These are phyloP conservation scores for Periparus ater DNA, from an alignment of 2,797 vertebrate species.

Conservation along the genomic window DNA sequence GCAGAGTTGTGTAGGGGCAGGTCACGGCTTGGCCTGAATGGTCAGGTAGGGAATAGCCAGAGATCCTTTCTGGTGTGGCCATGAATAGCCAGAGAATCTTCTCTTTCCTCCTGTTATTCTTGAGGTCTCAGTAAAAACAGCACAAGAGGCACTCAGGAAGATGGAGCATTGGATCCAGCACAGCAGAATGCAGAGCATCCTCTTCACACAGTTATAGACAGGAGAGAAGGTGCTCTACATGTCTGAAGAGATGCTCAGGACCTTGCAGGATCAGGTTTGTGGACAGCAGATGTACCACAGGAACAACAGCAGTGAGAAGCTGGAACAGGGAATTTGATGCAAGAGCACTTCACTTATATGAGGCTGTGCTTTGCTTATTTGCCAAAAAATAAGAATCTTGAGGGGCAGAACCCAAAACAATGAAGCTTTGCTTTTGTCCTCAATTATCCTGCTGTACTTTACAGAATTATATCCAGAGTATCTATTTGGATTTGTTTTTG, in stretches of 20 bases:
- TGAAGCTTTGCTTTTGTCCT: neutral
- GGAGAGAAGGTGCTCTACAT: neutral
- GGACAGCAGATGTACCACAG: neutral
- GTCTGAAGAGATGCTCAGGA: neutral
- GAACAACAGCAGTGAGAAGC: neutral
- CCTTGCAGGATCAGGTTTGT: neutral
- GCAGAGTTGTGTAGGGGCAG: neutral
- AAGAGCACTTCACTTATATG: accelerated
- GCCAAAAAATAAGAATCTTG: neutral
- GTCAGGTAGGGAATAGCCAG: neutral
- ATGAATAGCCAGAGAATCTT: neutral
- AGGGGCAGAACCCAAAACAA: neutral
- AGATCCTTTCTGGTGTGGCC: neutral
- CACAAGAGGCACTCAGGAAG: neutral
- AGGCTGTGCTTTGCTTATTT: neutral
- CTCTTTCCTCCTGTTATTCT: neutral
- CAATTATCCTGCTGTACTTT: neutral
- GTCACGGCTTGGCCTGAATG: neutral
- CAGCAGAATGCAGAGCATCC: neutral
- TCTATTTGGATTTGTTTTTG: conserved; percentile 18
- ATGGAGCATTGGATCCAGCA: neutral
- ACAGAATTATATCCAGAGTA: neutral
- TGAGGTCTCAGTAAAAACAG: neutral
- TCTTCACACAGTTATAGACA: neutral
- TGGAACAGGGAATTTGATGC: neutral